Base-by-base conservation (phyloP, 2,797 vertebrate species). In the Taeniopygia guttata region DNA sequence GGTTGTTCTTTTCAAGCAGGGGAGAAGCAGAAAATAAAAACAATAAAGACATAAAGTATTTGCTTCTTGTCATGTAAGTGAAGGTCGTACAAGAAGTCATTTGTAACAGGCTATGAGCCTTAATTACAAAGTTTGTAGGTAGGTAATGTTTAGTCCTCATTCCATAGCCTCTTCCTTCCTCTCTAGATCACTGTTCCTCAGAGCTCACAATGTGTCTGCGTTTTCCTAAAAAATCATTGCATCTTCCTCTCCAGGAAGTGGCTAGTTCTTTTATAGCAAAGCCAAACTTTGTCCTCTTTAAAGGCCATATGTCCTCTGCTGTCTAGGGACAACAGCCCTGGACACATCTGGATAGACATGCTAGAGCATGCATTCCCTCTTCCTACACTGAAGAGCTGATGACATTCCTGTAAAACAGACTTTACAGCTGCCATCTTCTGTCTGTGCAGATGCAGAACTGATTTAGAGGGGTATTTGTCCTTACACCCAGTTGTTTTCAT, bases 261-360 rank as follows among this genome's bases (percentile, higher is more conserved):
- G 30, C 59, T 96, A 92, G 80, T 51, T 96, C 95, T 96, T 96
- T 96, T 96, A 96, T 94, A 95, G 89, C 85, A 93, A 97, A 86
- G 94, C 94, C 92, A 96, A 92, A 91, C 82, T 96, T 96, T 95
- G 91, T 95, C 92, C 58, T 73, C 40, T 86, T 92, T 86, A 93
- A 91, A 95, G 76, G 74, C 91, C 67, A 27, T 96, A 91, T 95
- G 96, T 97, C 83, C 94, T 96, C 68, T 93, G 91, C 87, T 96
- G 76, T 94, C 94, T 91, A 94, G 87, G 92, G 96, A 91, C 92
- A 93, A 30, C 91, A 93, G 42, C 85, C 81, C 64, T 89, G 72
- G 73, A 68, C 56, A 49, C 59, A 70, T 89, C 85, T 82, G 89
- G 92, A 92, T 94, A 94, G 92, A 95, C 94, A 25, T 56, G 19